Percentiles rank a stretch among this genome's conserved stretches.
Evolutionary conservation across 2,888 invertebrate species (phyloP).

Genomic region (Pherbina coryleti): DNA sequence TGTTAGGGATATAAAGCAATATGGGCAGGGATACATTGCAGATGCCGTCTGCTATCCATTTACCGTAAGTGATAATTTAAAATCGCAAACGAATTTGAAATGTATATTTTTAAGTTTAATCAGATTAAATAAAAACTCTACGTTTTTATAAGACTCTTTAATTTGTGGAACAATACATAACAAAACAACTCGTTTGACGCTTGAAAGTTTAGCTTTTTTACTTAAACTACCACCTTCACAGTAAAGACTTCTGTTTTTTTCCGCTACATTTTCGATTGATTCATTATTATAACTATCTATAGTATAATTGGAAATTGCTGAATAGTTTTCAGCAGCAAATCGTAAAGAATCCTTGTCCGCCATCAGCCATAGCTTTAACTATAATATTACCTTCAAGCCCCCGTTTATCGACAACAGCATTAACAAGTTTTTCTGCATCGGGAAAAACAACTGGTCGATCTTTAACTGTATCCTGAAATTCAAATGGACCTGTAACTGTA

Average conservation of each 20-base stretch:
- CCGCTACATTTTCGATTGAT: background rate
- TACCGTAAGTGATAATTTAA: background rate
- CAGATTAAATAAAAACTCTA: background rate
- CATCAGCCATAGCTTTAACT: background rate
- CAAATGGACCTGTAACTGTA: background rate
- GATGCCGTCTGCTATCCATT: background rate
- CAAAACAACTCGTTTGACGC: background rate
- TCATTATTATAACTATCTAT: background rate
- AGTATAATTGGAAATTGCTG: background rate
- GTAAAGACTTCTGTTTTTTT: background rate
- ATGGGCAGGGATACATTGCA: slow-evolving; percentile 1
- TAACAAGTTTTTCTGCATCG: background rate
- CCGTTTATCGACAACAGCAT: background rate
- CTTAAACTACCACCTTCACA: background rate
- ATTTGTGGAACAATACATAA: background rate
- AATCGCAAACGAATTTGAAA: background rate
- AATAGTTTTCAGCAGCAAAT: background rate
- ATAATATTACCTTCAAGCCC: background rate
- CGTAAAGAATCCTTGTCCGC: background rate
- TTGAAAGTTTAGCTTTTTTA: slow-evolving; percentile 1
- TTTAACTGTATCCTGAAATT: background rate
- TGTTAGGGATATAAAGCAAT: no score
- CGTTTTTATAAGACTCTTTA: background rate
- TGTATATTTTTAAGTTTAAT: background rate
- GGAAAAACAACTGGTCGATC: background rate